These are phyloP conservation scores for Geothlypis trichas DNA, from an alignment of 2,113 vertebrate species.

Conservation along the genomic window DNA sequence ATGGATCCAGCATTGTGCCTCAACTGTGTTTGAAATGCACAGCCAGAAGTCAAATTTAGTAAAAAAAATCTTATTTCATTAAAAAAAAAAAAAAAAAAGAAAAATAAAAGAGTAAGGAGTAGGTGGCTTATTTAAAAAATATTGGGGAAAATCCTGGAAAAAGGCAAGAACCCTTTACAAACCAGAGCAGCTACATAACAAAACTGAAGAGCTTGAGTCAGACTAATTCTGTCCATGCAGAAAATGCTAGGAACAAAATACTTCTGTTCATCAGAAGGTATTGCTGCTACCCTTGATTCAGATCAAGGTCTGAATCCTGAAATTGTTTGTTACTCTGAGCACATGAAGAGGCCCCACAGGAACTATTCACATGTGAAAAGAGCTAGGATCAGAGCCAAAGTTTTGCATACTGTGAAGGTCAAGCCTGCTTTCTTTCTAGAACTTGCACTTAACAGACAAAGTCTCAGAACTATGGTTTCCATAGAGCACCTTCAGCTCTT, in stretches of 20 bases:
- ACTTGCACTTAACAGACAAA: neutral
- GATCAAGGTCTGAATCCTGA: conserved; percentile 31
- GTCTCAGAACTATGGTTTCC: neutral
- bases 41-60: neutral
- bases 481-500: neutral
- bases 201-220: neutral
- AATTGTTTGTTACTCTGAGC: conserved; percentile 61
- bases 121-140: neutral
- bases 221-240: neutral
- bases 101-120: neutral
- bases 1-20: neutral
- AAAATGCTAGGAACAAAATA: neutral
- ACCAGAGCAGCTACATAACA: neutral
- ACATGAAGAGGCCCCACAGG: conserved; percentile 57
- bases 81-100: neutral
- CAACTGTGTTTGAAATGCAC: neutral
- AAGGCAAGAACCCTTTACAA: neutral
- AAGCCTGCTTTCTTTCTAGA: neutral
- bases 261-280: neutral
- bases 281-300: neutral
- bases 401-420: conserved; percentile 48
- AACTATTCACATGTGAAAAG: conserved; percentile 60
- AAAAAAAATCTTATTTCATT: neutral
- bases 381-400: conserved; percentile 55
- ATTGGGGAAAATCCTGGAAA: neutral